Evolutionary conservation across 2,113 vertebrate genomes (phyloP), one percentile per base, ranked within the genome.

Genomic region (Cacatua alba): DNA sequence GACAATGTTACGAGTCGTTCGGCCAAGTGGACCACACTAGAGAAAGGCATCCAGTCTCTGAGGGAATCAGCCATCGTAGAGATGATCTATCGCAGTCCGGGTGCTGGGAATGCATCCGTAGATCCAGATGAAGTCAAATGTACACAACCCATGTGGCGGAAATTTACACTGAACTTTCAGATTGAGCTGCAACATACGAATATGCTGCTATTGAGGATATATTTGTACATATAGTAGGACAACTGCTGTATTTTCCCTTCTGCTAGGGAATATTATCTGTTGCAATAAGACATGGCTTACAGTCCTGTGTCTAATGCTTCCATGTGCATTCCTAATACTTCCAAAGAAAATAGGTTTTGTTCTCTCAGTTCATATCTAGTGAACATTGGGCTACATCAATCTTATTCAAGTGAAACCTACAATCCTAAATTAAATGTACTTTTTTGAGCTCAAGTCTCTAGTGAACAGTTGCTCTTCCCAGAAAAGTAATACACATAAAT

Each of bases 401-500:
- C 90, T 95, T 90, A 86, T 39, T 95, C 77, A 90, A 90, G 25
- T 68, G 68, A 90, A 95, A 95, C 1, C 0, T 60, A 23, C 43
- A 85, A 48, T 79, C 29, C 82, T 81, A 94, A 97, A 96, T 96
- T 84, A 93, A 96, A 93, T 62, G 67, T 35, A 29, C 11, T 48
- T 88, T 95, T 90, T 81, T 93, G 39, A 93, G 68, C 60, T 84
- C 91, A 90, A 85, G 37, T 86, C 86, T 93, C 90, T 60, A 82
- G 76, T 83, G 84, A 96, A 67, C n/a, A 85, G 52, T 29, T 84
- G 67, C 41, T 92, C 88, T 92, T 79, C 65, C 31, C 51, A 76
- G 69, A 86, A 95, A 96, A 79, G 8, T 31, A 67, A 86, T 46
- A 35, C 46, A 92, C 46, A 93, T 94, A 95, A 93, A 95, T 95